Evolutionary conservation across 2,888 invertebrate genomes (phyloP), one percentile per base, ranked within the genome.

Genomic region (Sycophila texana): DNA sequence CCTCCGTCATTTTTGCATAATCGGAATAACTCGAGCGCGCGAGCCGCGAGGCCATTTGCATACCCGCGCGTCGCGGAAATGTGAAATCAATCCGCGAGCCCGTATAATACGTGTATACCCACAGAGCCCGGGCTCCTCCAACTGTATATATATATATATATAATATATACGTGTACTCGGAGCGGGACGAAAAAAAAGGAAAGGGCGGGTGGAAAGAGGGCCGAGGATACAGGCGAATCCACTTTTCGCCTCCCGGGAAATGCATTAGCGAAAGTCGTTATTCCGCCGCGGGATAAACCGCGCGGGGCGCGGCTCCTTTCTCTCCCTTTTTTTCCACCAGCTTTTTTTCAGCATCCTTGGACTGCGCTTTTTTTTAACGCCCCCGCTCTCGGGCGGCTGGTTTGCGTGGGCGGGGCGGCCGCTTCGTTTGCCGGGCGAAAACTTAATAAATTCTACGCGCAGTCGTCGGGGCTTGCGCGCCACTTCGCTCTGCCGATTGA

Each of bases 61-160:
- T 83, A 84, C 82, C 83, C 83, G 84, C 83, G 83, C 77, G 39
- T 3, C 74, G 66, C 77, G 77, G 79, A 85, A 85, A 84, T 83
- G 82, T 82, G 83, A 84, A 84, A 85, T 85, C 83, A 84, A 85
- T 85, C 83, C 81, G 74, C 78, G 82, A 80, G 80, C 39, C 39
- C 83, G 63, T 73, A 30, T 16, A 58, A 14, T 20, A 7, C 70
- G 57, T 39, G 2, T 16, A 1, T 10, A 39, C 39, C 39, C 5
- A 39, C 5, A 5, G 39, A 39, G 39, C 39, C 39, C 5, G 39
- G 30, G 30, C 30, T 30, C 30, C 30, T 30, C 30, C 2, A 30
- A 4, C 39, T 4, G 18, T 30, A 26, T 55, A 12, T 18, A 12
- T 22, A 20, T 57, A 53, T 16, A 16, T n/a, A 5, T 20, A 16